These are phyloP conservation scores for Cyanoramphus novaezelandiae DNA, from an alignment of 2,113 vertebrate genomes.

Conservation along the genomic window DNA sequence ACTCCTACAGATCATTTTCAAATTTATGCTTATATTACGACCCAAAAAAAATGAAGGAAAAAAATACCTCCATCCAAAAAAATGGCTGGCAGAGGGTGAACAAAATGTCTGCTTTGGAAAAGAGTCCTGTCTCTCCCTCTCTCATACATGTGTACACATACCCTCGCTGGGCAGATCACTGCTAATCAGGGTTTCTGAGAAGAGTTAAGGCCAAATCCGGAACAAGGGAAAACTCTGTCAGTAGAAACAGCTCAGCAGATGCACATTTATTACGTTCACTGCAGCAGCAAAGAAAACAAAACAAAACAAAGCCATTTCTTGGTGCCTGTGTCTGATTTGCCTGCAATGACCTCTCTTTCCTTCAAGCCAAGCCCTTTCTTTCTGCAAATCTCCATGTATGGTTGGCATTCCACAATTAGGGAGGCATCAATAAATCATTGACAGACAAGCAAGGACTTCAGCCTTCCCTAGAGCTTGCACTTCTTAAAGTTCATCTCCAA, in stretches of 20 bases:
- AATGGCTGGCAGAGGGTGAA: slow-evolving; percentile 52
- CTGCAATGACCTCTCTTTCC: slow-evolving; percentile 49
- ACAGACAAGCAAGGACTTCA: neutral
- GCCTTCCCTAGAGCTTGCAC: neutral
- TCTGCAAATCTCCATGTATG: slow-evolving; percentile 55
- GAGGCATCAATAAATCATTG: slow-evolving; percentile 50
- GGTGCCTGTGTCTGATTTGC: slow-evolving; percentile 48
- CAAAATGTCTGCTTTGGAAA: slow-evolving; percentile 52
- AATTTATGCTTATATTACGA: slow-evolving; percentile 57
- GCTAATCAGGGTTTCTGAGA: slow-evolving; percentile 22
- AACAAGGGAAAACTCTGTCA: slow-evolving; percentile 49
- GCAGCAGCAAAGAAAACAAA: slow-evolving; percentile 30
- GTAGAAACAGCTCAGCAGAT: slow-evolving; percentile 24
- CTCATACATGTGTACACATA: neutral
- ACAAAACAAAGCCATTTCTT: slow-evolving; percentile 4
- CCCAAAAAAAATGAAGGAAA: slow-evolving; percentile 52
- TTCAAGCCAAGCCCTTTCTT: slow-evolving; percentile 43
- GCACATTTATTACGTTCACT: slow-evolving; percentile 34
- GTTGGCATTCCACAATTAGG: slow-evolving; percentile 42
- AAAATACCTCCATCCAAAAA: slow-evolving; percentile 5
- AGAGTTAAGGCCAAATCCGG: slow-evolving; percentile 46
- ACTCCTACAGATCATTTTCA: slow-evolving; percentile 68
- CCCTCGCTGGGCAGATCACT: neutral
- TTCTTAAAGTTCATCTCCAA: slow-evolving; percentile 40
- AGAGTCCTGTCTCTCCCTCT: slow-evolving; percentile 14